These are phyloP conservation scores for Diuraphis noxia DNA, from an alignment of 1,140 invertebrate genomes.

Conservation along the genomic window DNA sequence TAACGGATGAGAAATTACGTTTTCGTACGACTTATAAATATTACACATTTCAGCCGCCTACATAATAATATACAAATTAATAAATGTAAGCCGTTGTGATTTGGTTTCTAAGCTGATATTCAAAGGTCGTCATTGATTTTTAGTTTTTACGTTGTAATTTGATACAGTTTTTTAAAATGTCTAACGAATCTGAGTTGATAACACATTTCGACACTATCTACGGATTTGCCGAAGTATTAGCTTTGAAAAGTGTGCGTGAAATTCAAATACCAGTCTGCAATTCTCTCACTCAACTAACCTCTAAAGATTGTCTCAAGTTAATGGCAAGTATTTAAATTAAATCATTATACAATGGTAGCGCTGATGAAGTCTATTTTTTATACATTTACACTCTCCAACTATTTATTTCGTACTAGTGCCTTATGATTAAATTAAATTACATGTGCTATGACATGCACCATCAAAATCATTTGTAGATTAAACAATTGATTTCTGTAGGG, in stretches of 20 bases:
- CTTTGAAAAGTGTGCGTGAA: background rate
- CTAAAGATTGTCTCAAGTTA: background rate
- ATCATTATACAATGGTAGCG: background rate
- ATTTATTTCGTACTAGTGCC: background rate
- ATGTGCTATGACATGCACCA: no score
- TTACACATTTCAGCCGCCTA: background rate
- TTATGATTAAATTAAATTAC: background rate
- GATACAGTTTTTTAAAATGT: background rate
- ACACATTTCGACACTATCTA: background rate
- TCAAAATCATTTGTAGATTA: no score
- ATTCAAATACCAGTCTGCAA: background rate
- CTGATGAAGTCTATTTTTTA: background rate
- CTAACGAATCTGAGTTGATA: background rate
- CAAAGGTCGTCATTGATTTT: background rate
- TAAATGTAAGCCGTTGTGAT: background rate
- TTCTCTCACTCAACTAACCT: background rate
- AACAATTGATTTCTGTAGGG: background rate
- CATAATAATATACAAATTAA: background rate
- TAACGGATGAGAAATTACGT: background rate
- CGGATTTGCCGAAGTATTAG: background rate
- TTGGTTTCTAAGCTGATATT: background rate
- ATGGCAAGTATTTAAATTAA: background rate
- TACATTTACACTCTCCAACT: background rate
- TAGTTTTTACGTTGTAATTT: background rate
- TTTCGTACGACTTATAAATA: background rate